Evolutionary conservation across 2,797 vertebrate genomes (phyloP), one percentile per base, ranked within the genome.

Genomic region (Cyprinodon diabolis): DNA sequence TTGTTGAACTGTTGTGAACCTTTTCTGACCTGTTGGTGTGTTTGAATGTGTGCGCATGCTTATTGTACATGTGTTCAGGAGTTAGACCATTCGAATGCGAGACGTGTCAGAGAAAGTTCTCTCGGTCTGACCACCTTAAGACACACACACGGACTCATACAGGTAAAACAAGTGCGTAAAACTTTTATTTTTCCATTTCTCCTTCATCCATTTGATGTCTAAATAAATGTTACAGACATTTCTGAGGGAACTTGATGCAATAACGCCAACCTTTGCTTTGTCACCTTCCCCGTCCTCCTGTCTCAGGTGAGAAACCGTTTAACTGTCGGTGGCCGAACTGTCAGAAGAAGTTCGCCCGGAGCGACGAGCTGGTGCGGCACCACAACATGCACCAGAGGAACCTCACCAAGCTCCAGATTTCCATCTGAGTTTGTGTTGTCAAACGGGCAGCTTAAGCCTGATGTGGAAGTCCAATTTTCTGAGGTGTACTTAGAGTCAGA

Each of bases 91-190:
- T 99, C 95, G 95, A 99, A 93, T 99, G 97, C 91, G 98, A 99
- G 97, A 99, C 97, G 94, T 99, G 98, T 96, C 96, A 99, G 95
- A 97, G 97, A 96, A 98, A 99, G 92, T 99, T 99, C 93, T 98
- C 98, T 91, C 96, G 97, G 89, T 99, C 98, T 88, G 97, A 99
- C 93, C 98, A 99, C 73, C 96, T 99, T 96, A 99, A 99, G 96
- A 99, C 97, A 90, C 98, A 99, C 96, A 99, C 96, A 96, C 97
- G 98, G 98, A 99, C 98, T 98, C 98, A 99, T 99, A 99, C 98
- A 99, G 98, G 98, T 99, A 99, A 99, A 99, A 99, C 98, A 99
- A 99, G 98, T 99, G 98, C 98, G 98, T 99, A 99, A 65, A 97
- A 96, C 96, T 91, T 97, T 98, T 96, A 90, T 94, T 94, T 97